Base-by-base conservation (phyloP, 2,113 vertebrate genomes). In the Okapia johnstoni region DNA sequence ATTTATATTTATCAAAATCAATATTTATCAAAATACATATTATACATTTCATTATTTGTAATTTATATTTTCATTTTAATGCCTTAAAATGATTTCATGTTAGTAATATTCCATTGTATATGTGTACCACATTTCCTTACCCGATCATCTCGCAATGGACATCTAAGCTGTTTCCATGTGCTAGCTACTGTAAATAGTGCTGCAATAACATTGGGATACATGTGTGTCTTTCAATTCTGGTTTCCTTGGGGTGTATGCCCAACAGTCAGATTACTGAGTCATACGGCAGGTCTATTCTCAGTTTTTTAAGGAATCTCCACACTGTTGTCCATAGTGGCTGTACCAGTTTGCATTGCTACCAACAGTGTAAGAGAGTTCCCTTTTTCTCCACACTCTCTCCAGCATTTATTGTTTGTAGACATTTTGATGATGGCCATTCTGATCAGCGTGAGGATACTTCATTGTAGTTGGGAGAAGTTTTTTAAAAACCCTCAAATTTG, bases 11-110 rank as follows among this genome's bases (percentile, higher is more conserved):
- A 95, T 81, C 17, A 96, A 95, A 90, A 87, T 73, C 36, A 50
- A 93, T 73, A 25, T 6, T 76, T 76, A 76, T 76, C 23, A 76
- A 73, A 76, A 50, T 55, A 60, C 19, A n/a, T 54, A 55, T 79
- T 73, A 81, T 58, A 14, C 21, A 84, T 91, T 90, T 87, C 5
- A 85, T 91, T 85, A 80, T 36, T 54, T 88, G 70, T 19, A 83
- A 83, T 36, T 55, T 43, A 84, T n/a, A 33, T 90, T 92, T 92
- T 92, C 5, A 81, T 73, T 94, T 96, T 50, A 90, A 87, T 95
- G 5, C 15, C 30, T 77, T 1, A 92, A 93, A 77, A 57, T 33
- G 5, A 52, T 81, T 21, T 0, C 2, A 30, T n/a, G 1, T 85
- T 79, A 70, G 8, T 66, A 70, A 70, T 70, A 70, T 70, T 70